phyloP scores from a whole-genome alignment of 1,140 invertebrate genomes.

The Bathynomus jamesi region DNA sequence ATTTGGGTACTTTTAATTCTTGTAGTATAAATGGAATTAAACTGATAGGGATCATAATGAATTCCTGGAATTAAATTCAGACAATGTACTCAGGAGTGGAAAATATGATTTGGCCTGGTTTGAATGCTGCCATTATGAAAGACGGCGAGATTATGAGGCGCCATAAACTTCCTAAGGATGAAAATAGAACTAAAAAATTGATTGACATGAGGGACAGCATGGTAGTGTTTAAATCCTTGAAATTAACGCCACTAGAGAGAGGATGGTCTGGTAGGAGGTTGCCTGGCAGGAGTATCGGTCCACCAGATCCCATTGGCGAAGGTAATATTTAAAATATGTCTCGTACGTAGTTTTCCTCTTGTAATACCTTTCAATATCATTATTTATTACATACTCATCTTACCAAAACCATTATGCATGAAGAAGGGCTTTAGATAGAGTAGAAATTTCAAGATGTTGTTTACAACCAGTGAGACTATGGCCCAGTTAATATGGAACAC shows the following conservation, averaged over 20 bases:
- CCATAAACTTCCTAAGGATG: constrained; percentile 60
- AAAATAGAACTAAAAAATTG: constrained; percentile 60
- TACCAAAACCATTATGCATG: too few relatives aligned
- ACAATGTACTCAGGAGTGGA: constrained; percentile 49
- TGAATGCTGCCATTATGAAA: constrained; percentile 71
- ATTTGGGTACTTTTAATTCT: too few relatives aligned
- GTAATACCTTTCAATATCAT: too few relatives aligned
- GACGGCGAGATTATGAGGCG: constrained; percentile 65
- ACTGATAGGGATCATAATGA: too few relatives aligned
- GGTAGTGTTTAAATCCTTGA: constrained; percentile 52
- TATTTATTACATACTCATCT: too few relatives aligned
- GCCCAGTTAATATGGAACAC: too few relatives aligned
- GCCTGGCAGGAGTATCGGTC: constrained; percentile 74
- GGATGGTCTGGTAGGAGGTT: constrained; percentile 78
- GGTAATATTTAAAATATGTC: constrained; percentile 37
- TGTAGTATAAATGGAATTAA: too few relatives aligned
- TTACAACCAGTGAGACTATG: too few relatives aligned
- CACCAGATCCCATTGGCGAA: constrained; percentile 72
- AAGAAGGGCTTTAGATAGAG: too few relatives aligned
- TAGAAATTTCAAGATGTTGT: too few relatives aligned
- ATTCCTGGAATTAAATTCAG: too few relatives aligned
- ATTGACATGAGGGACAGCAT: constrained; percentile 62
- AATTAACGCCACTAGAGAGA: constrained; percentile 68
- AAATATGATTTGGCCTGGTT: constrained; percentile 86
- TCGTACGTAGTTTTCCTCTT: too few relatives aligned